These are phyloP conservation scores for Puntigrus tetrazona DNA, from an alignment of 2,113 vertebrate genomes.

Conservation along the genomic window DNA sequence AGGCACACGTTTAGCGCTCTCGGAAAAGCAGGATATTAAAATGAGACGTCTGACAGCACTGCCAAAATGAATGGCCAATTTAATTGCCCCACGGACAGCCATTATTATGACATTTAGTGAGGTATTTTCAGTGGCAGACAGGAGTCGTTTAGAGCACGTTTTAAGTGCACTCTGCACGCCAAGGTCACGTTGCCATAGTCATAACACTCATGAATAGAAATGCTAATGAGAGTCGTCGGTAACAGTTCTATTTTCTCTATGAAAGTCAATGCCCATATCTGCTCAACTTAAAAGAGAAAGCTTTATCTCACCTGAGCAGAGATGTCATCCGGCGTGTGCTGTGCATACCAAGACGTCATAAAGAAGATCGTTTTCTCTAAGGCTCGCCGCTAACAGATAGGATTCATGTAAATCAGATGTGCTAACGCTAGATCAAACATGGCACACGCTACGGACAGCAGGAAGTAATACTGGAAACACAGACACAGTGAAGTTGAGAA, in stretches of 20 bases:
- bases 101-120: constrained; percentile 63
- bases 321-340: constrained; percentile 30
- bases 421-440: constrained; percentile 25
- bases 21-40: constrained; percentile 60
- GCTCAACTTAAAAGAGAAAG: constrained; percentile 25
- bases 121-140: constrained; percentile 59
- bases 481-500: neutral
- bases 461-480: neutral
- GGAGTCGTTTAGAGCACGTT: constrained; percentile 57
- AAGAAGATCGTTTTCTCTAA: neutral
- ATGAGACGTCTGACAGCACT: constrained; percentile 57
- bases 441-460: neutral
- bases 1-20: constrained; percentile 51
- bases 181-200: constrained; percentile 56
- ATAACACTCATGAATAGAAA: constrained; percentile 50
- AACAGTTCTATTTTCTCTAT: constrained; percentile 36
- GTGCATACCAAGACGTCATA: constrained; percentile 28
- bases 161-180: constrained; percentile 45
- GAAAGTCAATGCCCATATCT: constrained; percentile 38
- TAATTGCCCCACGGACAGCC: constrained; percentile 59
- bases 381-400: neutral
- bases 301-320: constrained; percentile 54
- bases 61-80: constrained; percentile 57
- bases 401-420: constrained; percentile 9
- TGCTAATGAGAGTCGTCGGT: constrained; percentile 47